Evolutionary conservation across 2,113 vertebrate genomes (phyloP).

Genomic region (Aptenodytes forsteri): DNA sequence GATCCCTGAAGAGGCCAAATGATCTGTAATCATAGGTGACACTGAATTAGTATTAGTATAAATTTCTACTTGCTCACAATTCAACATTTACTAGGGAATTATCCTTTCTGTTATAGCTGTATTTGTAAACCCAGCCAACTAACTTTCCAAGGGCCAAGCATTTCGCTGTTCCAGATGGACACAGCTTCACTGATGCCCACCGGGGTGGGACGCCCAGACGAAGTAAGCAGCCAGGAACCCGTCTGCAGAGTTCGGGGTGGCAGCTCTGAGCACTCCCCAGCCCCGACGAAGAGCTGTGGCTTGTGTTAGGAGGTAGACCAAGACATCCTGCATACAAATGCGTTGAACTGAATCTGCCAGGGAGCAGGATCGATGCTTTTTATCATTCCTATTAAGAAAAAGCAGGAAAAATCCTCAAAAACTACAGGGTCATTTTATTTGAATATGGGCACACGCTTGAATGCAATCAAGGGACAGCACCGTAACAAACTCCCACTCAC

Average conservation of each 20-base stretch:
- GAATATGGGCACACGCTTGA: neutral
- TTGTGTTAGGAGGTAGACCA: neutral
- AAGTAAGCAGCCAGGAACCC: neutral
- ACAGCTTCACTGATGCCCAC: neutral
- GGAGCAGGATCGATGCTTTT: neutral
- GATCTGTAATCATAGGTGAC: neutral
- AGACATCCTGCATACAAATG: neutral
- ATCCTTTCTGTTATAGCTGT: neutral
- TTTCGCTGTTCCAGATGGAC: neutral
- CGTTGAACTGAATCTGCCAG: neutral
- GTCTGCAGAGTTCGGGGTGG: accelerated
- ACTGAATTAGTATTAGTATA: neutral
- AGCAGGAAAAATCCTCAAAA: neutral
- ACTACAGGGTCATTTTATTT: neutral
- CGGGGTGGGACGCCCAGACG: neutral
- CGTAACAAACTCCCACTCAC: neutral
- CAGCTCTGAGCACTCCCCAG: neutral
- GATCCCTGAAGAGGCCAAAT: too few relatives aligned
- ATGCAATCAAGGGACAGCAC: neutral
- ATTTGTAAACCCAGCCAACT: neutral
- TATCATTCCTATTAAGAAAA: neutral
- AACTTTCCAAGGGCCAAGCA: neutral
- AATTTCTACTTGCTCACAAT: neutral
- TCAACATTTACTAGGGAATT: neutral
- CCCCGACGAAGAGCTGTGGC: neutral